Evolutionary conservation across 2,797 vertebrate species (phyloP), one percentile per base, ranked within the genome.

Genomic region (Brotula barbata): DNA sequence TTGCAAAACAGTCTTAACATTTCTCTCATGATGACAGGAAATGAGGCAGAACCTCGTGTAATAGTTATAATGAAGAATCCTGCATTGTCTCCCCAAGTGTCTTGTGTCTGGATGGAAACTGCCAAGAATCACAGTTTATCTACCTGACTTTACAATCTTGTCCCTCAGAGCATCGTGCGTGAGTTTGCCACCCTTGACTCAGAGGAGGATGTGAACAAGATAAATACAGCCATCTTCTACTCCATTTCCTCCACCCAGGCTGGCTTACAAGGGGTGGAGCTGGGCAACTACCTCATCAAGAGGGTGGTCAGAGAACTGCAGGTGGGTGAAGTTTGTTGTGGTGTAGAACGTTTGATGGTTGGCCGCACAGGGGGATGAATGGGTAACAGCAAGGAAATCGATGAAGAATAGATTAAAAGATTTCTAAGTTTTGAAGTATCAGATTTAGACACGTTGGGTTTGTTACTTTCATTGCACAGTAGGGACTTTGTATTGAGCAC

Each of bases 281-380:
- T 99, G 1, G 97, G 97, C 8, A 95, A 93, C 52, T 92, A 96
- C 83, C 95, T 99, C 70, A 93, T 99, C 85, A 99, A 98, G 80
- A 92, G 87, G 20, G 97, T 98, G 25, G 94, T 99, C 10, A 92
- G 92, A 47, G 94, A 98, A 77, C 89, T 99, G 45, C 95, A 96
- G 94, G 97, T 99, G 59, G 6, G 93, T 61, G 13, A 16, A 9
- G 13, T 3, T 5, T 14, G 4, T 39, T 10, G 3, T 12, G 13
- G 9, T 2, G 7, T n/a, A n/a, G n/a, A n/a, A n/a, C n/a, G n/a
- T n/a, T n/a, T n/a, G n/a, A n/a, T 14, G 13, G 3, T 14, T 36
- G 34, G 3, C 34, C 13, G 34, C 6, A 36, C 34, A 36, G 9
- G 13, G 3, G 13, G 34, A 36, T 36, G 34, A 6, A 33, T 33